Evolutionary conservation across 2,888 invertebrate species (phyloP), one percentile per base, ranked within the genome.

Genomic region (Anodontia alba): DNA sequence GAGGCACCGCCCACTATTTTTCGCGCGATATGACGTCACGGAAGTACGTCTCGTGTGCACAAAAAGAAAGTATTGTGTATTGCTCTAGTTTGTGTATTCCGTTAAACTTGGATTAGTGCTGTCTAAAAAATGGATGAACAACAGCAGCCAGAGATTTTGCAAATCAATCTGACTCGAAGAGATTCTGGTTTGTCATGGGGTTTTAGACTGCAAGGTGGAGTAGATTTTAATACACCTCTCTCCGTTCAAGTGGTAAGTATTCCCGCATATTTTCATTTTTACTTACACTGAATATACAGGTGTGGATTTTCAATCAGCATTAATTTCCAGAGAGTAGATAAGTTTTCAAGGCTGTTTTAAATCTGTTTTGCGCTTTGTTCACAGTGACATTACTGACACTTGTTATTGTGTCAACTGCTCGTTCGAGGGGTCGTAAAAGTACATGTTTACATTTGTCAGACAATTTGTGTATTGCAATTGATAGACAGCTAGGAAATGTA

Each of bases 181-280:
- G 90, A 91, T 82, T 84, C 89, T 1, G 90, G 89, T 7, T 84
- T 89, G 36, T 91, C 94, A 0, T 94, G 94, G 94, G 94, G 94
- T 36, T 94, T 94, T 85, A 90, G 94, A 42, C 89, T 94, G 46
- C 94, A 94, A 80, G 94, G 94, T 12, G 94, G 94, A 10, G 87
- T 88, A 57, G 94, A 94, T 84, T 94, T 94, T 83, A 91, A 90
- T 70, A 93, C 92, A 33, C 92, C 93, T 5, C 88, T 94, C 29
- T 93, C 94, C 23, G 88, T 94, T 71, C 93, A 93, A 83, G 88
- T 91, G 90, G 94, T 94, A 96, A 96, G 96, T 95, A 42, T 23
- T 10, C 5, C 5, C 38, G 7, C 38, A 17, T 42, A 42, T 42
- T 42, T 42, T 42, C 42, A 15, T 42, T 42, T 42, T 42, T 7